Evolutionary conservation across 2,888 invertebrate genomes (phyloP), one percentile per base, ranked within the genome.

Genomic region (Dromius quadrimaculatus): DNA sequence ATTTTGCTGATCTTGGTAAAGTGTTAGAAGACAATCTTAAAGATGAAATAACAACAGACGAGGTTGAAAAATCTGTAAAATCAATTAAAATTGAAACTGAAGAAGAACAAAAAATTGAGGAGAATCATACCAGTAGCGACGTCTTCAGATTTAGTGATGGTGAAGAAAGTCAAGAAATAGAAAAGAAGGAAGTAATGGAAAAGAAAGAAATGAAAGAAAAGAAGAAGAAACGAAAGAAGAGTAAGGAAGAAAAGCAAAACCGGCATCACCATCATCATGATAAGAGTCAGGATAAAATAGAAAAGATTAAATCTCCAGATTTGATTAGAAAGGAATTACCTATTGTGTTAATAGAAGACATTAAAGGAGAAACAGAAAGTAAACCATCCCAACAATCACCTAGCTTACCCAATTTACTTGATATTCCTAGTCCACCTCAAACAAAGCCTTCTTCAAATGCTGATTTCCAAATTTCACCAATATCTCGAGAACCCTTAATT

Each of bases 221-320:
- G 82, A 93, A 92, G 81, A 94, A 94, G 83, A 94, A 93, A 80
- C 89, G 92, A 76, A 94, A 93, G 80, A 92, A 90, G 78, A 92
- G 89, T 64, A 92, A 90, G 79, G 93, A 93, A 76, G 93, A 93
- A 72, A 87, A 89, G 73, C 88, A 89, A 74, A 87, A 87, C 78
- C 87, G 89, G 72, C 88, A 89, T 77, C 88, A 89, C 78, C 87
- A 88, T 73, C 87, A 87, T 73, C 87, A 87, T 74, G 86, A 87
- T 57, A 87, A 86, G 76, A 81, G 75, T 72, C 72, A 73, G 47
- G 32, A 83, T 80, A 78, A 71, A 73, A 47, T 45, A 17, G 71
- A 72, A 68, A 82, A 82, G 75, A 72, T 76, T 5, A 82, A 82
- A 74, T 75, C 77, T 4, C 76, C 76, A 1, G 82, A 72, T 9